Percentiles rank a stretch among this genome's conserved stretches.
Evolutionary conservation across 1,140 invertebrate genomes (phyloP).

Genomic region (Fopius arisanus): DNA sequence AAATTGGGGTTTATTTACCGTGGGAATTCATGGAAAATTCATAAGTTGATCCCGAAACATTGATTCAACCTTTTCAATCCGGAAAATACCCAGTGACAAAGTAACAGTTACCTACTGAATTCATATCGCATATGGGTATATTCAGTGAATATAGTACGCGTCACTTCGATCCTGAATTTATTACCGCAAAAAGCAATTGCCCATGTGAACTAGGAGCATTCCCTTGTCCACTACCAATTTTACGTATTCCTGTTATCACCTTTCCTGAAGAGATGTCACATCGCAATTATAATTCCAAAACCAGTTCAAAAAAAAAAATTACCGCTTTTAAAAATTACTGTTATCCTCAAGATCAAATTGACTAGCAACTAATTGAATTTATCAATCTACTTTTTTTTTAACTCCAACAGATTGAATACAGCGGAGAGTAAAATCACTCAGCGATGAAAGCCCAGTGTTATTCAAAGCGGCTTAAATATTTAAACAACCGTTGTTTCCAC

Average conservation of each 20-base stretch:
- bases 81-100: neutral
- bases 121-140: neutral
- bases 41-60: neutral
- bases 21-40: neutral
- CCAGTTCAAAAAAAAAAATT: no score
- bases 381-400: neutral
- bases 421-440: neutral
- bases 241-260: neutral
- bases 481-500: no score
- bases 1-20: no score
- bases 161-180: neutral
- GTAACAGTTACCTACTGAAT: neutral
- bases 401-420: neutral
- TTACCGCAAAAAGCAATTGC: conserved; percentile 1
- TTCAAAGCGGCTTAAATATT: no score
- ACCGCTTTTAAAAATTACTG: no score
- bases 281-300: no score
- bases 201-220: neutral
- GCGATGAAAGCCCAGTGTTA: no score
- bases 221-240: neutral
- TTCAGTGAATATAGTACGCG: neutral
- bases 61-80: neutral
- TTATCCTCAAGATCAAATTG: neutral
- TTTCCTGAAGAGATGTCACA: no score
- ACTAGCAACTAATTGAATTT: neutral